Percentiles rank a stretch among this genome's conserved stretches.
Evolutionary conservation across 2,797 vertebrate species (phyloP).

Genomic region (Bovichtus diacanthus): DNA sequence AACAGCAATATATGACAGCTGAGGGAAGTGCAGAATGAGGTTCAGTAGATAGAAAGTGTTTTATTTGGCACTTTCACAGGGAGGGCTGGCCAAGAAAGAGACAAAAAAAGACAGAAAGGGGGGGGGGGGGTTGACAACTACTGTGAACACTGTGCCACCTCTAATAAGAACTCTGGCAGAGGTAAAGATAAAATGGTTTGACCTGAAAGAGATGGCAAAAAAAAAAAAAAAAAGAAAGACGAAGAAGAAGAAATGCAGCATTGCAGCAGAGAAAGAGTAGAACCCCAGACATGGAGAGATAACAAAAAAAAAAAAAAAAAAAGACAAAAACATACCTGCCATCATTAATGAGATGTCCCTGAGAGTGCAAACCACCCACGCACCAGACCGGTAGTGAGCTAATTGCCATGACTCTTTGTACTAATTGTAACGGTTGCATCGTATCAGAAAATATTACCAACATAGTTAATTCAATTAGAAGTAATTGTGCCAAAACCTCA

Average conservation of each 20-base stretch:
- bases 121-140: not conserved
- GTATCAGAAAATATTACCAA: not conserved
- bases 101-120: not conserved
- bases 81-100: constrained; percentile 9
- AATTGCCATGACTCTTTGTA: not conserved
- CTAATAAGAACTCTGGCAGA: constrained; percentile 30
- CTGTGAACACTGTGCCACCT: constrained; percentile 17
- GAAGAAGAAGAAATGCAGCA: not conserved
- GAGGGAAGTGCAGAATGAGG: not conserved
- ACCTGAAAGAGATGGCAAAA: not conserved
- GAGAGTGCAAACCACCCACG: not conserved
- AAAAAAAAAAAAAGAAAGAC: too few relatives aligned
- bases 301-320: too few relatives aligned
- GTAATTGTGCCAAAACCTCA: constrained; percentile 2
- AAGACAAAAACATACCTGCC: not conserved
- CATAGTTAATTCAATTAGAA: not conserved
- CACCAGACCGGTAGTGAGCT: not conserved
- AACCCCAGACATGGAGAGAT: not conserved
- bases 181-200: constrained; percentile 26
- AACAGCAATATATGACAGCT: not conserved
- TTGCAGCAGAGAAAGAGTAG: not conserved
- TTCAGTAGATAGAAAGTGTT: constrained; percentile 13
- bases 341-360: not conserved
- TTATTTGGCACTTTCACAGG: constrained; percentile 28
- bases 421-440: not conserved